Base-by-base conservation (phyloP, 2,888 invertebrate species). In the Archaeoteleia sp. region DNA sequence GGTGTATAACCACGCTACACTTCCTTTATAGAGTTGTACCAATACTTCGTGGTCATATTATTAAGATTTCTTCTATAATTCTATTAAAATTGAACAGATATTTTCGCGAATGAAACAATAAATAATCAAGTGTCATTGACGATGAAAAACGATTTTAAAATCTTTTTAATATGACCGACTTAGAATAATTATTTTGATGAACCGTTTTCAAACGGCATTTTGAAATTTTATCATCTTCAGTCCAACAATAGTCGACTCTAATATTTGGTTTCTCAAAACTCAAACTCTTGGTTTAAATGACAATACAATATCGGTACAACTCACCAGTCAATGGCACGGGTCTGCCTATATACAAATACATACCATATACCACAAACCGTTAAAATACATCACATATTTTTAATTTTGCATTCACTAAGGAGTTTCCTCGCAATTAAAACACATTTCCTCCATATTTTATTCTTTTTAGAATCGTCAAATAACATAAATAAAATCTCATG, bases 361-460 rank as follows among this genome's bases (percentile, higher is more conserved):
- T 83, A 83, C 81, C 82, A 82, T 82, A 80, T 82, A 83, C 82
- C 82, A 83, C 83, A 84, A 82, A 84, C 80, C 82, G 82, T 83
- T 83, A 83, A 82, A 84, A 81, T 84, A 84, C 83, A 85, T 85
- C 83, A 83, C 83, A 85, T 84, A 82, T 78, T 80, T 81, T 82
- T 83, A 78, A 77, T 79, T 82, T 83, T 80, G 73, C 37, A 23
- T 30, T 23, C 34, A 23, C 17, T 48, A 58, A 65, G 23, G 69
- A 34, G 45, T 73, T 76, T 60, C 60, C 32, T 60, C 46, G 40
- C 60, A 51, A 54, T 30, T 60, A 60, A 63, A 61, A 45, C 48
- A 46, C 34, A 53, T 55, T 58, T 25, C 37, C 54, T 27, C 75
- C 78, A 78, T 80, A 75, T 80, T 72, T 75, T 67, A 66, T 73